Evolutionary conservation across 64 coral and sea anemone genomes (phyloP), one percentile per base, ranked within the genome.

Genomic region (Montipora sp.): DNA sequence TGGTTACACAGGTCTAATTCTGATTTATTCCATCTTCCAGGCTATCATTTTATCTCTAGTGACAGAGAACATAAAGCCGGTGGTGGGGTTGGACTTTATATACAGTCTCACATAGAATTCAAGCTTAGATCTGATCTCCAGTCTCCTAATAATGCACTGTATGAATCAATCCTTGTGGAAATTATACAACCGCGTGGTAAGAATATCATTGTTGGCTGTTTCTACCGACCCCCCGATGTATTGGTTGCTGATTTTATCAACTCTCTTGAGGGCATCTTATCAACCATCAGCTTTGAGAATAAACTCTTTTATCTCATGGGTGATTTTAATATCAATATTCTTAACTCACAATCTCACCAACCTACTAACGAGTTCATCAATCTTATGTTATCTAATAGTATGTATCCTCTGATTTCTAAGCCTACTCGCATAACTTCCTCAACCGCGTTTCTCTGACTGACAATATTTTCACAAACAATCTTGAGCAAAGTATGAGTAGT

Each of bases 121-220:
- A 70, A 70, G 67, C 67, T 70, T 70, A 70, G 67, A 18, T 10
- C 67, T 70, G 67, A 70, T 70, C 67, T 70, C 67, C 67, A 70
- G 20, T 70, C 67, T 70, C 20, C 67, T 70, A 70, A 70, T 19
- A 70, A 70, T 70, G 14, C 67, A 70, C 67, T 70, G 67, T 70
- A 70, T 1, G 67, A 70, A 70, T 70, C 51, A 57, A 5, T 57
- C 51, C 51, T 57, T 57, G 6, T 7, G 51, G 51, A 57, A 10
- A 57, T 57, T 57, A 57, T 57, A 57, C 51, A 57, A 57, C 51
- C 2, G 6, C 51, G 10, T 57, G 51, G 51, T 57, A 57, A 57
- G 51, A 57, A 57, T 57, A 57, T 57, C 51, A 2, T 57, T 57
- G 51, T 57, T 57, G 51, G 51, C 67, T 19, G 67, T 70, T 70